Base-by-base conservation (phyloP, 2,113 vertebrate genomes). In the Caranx melampygus region DNA sequence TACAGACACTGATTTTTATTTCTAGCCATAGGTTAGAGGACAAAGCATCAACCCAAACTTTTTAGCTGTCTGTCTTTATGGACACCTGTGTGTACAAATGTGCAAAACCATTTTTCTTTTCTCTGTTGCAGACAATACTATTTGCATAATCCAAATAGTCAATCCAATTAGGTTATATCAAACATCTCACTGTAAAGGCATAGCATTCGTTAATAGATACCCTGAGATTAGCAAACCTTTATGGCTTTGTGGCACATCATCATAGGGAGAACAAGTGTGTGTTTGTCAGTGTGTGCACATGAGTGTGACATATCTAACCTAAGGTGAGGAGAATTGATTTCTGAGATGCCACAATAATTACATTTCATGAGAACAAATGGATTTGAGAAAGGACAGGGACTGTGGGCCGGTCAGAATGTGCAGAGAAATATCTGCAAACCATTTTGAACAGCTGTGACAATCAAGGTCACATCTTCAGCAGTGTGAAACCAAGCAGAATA, bases 271-370 rank as follows among this genome's bases (percentile, higher is more conserved):
- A 47, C 44, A 20, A 3, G 21, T 62, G 70, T 68, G 47, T 68
- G 40, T 47, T 7, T 42, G 40, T 5, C 47, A 21, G 52, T 3
- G 10, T 63, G 0, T 0, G 0, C 55, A 40, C 18, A 8, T 18
- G 4, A n/a, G 14, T 71, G 47, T 71, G 69, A 59, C 59, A 65
- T 58, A 35, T 78, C 57, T 70, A 60, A 74, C 57, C 75, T 68
- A 20, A 75, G 84, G 70, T 85, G 51, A 71, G 71, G 87, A 84
- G 34, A 91, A 93, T 88, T 75, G 84, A 92, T 93, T 90, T 82
- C 59, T 82, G 33, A 85, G 79, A 87, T 89, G 82, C 34, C 49
- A 86, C 64, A 72, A 89, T 92, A 89, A 93, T 91, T 89, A 81
- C 83, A 91, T 88, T 85, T 72, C 37, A 63, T 31, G 47, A 87